Evolutionary conservation across 1,140 invertebrate genomes (phyloP), one percentile per base, ranked within the genome.

Genomic region (Drosophila miranda): DNA sequence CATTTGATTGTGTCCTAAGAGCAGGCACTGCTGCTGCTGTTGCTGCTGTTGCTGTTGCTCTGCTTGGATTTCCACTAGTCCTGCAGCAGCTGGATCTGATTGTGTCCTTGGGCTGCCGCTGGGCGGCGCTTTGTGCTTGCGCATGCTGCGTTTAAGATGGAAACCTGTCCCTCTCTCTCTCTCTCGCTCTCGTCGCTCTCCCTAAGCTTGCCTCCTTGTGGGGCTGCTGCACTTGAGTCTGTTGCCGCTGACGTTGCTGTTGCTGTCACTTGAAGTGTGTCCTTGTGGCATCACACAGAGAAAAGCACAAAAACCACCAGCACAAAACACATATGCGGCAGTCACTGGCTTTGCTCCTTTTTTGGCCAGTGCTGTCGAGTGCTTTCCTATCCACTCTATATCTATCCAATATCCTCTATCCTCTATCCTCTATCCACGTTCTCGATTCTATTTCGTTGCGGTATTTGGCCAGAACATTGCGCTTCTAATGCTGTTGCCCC

Each of bases 121-220:
- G 73, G 73, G 81, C 81, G 82, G 81, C 81, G 69, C 56, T 86
- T 84, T 84, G 57, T 86, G 81, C 54, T 84, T 84, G 73, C 77
- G 81, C 81, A 84, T 84, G 46, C 69, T 81, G 77, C 59, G 21
- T 56, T 50, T 49, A 41, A 57, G 56, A 38, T 57, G 19, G 16
- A 46, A 57, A 56, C 34, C 44, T 30, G 16, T 50, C 43, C 48
- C 49, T 56, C 49, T 48, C 43, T 52, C 49, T 48, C 43, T 13
- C 16, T 44, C 26, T 14, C 42, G 56, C 6, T 56, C 49, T 44
- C 43, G 14, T n/a, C 49, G 44, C 42, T 13, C 28, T 58, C 34
- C 34, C 34, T 38, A 38, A 11, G 4, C 11, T 38, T 38, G 34
- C 11, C 34, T 41, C n/a, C 21, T 13, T 21, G 19, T 57, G 42